Conservation (phyloP, 1,140 invertebrate genomes). For the Chymomyza costata region DNA sequence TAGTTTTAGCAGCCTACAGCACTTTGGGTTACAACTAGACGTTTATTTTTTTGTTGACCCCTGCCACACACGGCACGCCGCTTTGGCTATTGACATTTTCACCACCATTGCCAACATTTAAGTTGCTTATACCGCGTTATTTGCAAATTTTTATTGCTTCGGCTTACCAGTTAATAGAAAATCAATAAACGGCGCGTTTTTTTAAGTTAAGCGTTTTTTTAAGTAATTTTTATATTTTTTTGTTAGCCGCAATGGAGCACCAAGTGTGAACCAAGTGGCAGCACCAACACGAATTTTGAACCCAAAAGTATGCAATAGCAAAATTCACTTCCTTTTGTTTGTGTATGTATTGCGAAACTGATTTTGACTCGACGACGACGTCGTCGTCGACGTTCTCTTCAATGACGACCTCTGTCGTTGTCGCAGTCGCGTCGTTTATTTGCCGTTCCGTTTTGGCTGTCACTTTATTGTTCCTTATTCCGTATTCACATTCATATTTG, state of each 20-base stretch:
- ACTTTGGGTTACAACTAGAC: slow-evolving; percentile 12
- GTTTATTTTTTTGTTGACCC: background rate
- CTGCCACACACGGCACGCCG: slow-evolving; percentile 10
- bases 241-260: slow-evolving; percentile 6
- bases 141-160: slow-evolving; percentile 27
- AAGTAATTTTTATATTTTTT: slow-evolving; percentile 35
- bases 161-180: slow-evolving; percentile 66
- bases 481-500: slow-evolving; percentile 30
- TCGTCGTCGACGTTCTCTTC: slow-evolving; percentile 9
- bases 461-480: slow-evolving; percentile 4
- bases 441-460: background rate
- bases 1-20: background rate
- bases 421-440: background rate
- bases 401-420: slow-evolving; percentile 2
- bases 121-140: slow-evolving; percentile 5
- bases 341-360: slow-evolving; percentile 75
- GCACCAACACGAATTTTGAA: too few relatives aligned
- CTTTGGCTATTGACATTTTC: slow-evolving; percentile 41
- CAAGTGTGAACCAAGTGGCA: too few relatives aligned
- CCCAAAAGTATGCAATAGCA: slow-evolving; percentile 29
- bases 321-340: slow-evolving; percentile 69
- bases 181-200: slow-evolving; percentile 51
- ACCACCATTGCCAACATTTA: slow-evolving; percentile 11
- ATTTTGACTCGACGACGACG: slow-evolving; percentile 45
- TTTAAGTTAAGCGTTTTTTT: slow-evolving; percentile 18